These are phyloP conservation scores for Epizoanthus illoricatus DNA, from an alignment of 92 coral and sea anemone genomes.

Conservation along the genomic window DNA sequence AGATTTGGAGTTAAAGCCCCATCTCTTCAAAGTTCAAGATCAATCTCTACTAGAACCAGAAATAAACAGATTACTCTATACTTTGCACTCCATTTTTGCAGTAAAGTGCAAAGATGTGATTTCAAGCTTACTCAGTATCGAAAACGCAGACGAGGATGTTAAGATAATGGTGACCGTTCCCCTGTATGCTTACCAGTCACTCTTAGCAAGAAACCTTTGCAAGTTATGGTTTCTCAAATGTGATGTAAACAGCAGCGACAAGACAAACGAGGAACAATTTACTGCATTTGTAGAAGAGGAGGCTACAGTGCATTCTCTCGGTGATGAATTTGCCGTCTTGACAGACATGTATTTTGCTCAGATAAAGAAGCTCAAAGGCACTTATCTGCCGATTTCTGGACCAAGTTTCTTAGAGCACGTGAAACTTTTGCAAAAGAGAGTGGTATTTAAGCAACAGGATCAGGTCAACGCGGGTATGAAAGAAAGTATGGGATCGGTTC, in stretches of 20 bases:
- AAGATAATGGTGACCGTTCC: conserved; percentile 33
- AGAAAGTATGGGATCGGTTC: conserved; percentile 24
- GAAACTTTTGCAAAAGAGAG: conserved; percentile 35
- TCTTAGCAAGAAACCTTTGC: conserved; percentile 64
- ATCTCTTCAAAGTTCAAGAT: conserved; percentile 55
- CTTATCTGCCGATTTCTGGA: conserved; percentile 36
- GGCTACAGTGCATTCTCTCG: conserved; percentile 11
- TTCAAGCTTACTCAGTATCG: conserved; percentile 16
- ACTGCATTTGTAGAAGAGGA: conserved; percentile 43
- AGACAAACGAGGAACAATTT: conserved; percentile 40
- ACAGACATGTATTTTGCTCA: conserved; percentile 37
- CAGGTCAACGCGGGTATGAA: not conserved
- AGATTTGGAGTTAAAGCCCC: conserved; percentile 29
- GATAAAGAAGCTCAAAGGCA: conserved; percentile 30
- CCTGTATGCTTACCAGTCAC: conserved; percentile 56
- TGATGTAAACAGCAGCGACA: conserved; percentile 1
- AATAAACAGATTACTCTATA: not conserved
- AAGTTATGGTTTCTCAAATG: conserved; percentile 45
- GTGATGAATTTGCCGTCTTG: conserved; percentile 42
- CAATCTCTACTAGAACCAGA: conserved; percentile 32
- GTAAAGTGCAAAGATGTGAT: conserved; percentile 56
- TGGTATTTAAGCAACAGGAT: conserved; percentile 14
- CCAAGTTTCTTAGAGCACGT: conserved; percentile 43
- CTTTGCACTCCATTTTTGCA: conserved; percentile 46
- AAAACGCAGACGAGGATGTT: conserved; percentile 2